phyloP scores from a whole-genome alignment of 2,797 vertebrate species.

The Chromobotia macracanthus region DNA sequence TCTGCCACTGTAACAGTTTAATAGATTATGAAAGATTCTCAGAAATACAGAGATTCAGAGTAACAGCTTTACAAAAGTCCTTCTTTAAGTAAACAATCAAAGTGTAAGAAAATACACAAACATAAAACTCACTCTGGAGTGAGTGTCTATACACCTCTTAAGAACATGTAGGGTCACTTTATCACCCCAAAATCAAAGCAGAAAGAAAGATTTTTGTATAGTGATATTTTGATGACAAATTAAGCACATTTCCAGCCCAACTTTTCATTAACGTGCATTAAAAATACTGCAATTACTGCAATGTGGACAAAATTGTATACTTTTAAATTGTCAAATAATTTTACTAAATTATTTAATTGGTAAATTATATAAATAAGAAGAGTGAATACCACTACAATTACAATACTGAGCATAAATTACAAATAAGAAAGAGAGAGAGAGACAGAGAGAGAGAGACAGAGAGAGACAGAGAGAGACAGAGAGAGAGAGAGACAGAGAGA shows the following conservation, averaged over 20 bases:
- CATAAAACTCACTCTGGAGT: background rate
- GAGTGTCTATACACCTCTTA: background rate
- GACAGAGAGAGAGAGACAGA: slow-evolving; percentile 12
- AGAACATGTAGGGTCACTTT: background rate
- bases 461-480: slow-evolving; percentile 11
- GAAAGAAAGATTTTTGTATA: too few species aligned
- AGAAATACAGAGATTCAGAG: background rate
- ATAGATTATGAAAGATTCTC: background rate
- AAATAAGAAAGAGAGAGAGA: too few species aligned
- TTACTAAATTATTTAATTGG: too few species aligned
- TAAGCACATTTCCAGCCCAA: too few species aligned
- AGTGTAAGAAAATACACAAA: background rate
- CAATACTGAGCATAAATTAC: too few species aligned
- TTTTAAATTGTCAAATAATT: too few species aligned
- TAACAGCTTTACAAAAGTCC: background rate
- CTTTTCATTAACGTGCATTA: too few species aligned
- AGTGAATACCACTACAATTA: too few species aligned
- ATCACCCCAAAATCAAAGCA: background rate
- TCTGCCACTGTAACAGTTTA: background rate
- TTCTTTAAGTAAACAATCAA: background rate
- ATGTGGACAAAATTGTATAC: too few species aligned
- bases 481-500: slow-evolving; percentile 13
- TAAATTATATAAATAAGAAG: too few species aligned
- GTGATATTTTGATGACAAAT: too few species aligned
- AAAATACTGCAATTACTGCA: too few species aligned